Evolutionary conservation across 2,113 vertebrate species (phyloP), one percentile per base, ranked within the genome.

Genomic region (Pionites leucogaster): DNA sequence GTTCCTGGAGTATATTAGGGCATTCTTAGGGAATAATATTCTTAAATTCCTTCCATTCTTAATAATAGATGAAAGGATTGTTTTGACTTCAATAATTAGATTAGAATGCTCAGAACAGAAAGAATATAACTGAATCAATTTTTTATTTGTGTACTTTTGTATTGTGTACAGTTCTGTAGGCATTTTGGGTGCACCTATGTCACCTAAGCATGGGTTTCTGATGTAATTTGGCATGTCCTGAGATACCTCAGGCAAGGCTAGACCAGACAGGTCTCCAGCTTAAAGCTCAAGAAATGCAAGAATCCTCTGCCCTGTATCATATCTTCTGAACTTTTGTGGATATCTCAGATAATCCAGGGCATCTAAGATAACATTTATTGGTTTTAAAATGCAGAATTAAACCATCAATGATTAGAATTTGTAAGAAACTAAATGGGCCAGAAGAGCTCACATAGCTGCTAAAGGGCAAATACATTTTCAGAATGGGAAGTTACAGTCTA

Each of bases 1-100:
- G 13, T 63, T 79, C 57, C 55, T 67, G 44, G 14, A n/a, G 35
- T 0, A 0, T 62, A 28, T n/a, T 19, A 31, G 6, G 28, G 3
- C 16, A 62, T 92, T 78, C 44, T 41, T 37, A 24, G 62, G 17
- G 11, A 74, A 78, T 69, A 65, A 46, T 74, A 46, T 17, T 85
- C 8, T 78, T 37, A 41, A 50, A 60, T 70, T 46, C 15, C 88
- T 69, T 42, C 37, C 8, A 9, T 57, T 86, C 42, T 55, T 72
- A 41, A 18, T 24, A 75, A 35, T 29, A 75, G 27, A 76, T 83
- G 20, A 23, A 67, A 29, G 75, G 20, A 3, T 31, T 75, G 23
- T 5, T 82, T 82, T 75, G 17, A 63, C 4, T 79, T 91, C 31
- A 12, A 7, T 23, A 28, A 33, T 47, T 76, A 50, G 11, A 44